These are phyloP conservation scores for Thecophora atra DNA, from an alignment of 2,888 invertebrate genomes.

Conservation along the genomic window DNA sequence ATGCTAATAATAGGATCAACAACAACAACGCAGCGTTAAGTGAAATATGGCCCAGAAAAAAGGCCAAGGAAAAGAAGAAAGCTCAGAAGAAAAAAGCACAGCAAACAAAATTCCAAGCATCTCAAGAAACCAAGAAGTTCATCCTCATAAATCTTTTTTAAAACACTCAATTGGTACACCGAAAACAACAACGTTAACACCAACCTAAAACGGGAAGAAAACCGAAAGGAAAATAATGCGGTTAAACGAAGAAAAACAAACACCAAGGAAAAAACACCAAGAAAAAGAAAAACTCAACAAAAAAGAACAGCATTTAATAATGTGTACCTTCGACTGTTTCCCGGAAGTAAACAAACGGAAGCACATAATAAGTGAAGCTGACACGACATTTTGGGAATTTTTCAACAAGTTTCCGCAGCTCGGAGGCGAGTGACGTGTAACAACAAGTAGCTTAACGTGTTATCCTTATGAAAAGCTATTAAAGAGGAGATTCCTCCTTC, in stretches of 20 bases:
- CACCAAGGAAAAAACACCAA: neutral
- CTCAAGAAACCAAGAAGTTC: constrained; percentile 34
- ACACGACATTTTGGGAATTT: constrained; percentile 34
- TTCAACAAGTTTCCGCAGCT: constrained; percentile 32
- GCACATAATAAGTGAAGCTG: constrained; percentile 33
- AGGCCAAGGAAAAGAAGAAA: neutral
- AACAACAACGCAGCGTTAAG: neutral
- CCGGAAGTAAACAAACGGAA: constrained; percentile 35
- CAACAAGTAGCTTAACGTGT: constrained; percentile 36
- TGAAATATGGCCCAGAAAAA: neutral
- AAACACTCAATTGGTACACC: constrained; percentile 20
- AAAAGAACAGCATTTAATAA: neutral
- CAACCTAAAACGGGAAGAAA: neutral
- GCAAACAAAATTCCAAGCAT: constrained; percentile 14
- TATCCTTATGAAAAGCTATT: constrained; percentile 33
- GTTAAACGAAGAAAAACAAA: neutral
- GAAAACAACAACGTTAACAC: constrained; percentile 8
- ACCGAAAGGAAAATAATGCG: constrained; percentile 1
- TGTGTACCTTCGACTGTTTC: neutral
- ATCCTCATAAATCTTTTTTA: constrained; percentile 40
- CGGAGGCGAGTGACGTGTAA: constrained; percentile 1
- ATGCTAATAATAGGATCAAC: constrained; percentile 32
- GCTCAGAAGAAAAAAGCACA: constrained; percentile 7
- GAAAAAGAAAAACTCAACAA: neutral
- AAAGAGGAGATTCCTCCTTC: neutral